Conservation (phyloP, 2,888 invertebrate genomes). For the Pomacea canaliculata region DNA sequence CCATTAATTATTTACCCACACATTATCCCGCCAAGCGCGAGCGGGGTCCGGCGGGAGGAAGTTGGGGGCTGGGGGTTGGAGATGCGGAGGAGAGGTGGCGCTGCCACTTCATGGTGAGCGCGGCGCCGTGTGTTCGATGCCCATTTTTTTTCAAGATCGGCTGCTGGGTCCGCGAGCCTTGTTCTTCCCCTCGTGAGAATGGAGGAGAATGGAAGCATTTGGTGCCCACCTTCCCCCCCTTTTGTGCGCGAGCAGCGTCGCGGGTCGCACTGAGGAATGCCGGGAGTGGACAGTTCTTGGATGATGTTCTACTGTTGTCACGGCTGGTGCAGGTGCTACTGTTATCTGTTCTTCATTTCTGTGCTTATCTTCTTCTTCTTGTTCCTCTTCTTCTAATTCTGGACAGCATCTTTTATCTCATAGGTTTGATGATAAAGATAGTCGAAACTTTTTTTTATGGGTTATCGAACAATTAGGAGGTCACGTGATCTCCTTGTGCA, state of each 20-base stretch:
- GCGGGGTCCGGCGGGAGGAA: not conserved
- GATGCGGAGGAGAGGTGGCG: not conserved
- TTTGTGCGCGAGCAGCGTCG: constrained; percentile 13
- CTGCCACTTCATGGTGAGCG: constrained; percentile 9
- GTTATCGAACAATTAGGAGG: too few species aligned
- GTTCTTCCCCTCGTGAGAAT: constrained; percentile 12
- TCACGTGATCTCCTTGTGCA: too few species aligned
- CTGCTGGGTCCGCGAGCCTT: not conserved
- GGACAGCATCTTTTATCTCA: too few species aligned
- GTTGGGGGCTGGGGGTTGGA: not conserved
- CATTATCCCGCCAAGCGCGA: constrained; percentile 17
- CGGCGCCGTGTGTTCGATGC: constrained; percentile 10
- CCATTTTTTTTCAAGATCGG: constrained; percentile 21
- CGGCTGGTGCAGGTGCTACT: too few species aligned
- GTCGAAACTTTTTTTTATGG: too few species aligned
- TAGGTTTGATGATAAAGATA: too few species aligned
- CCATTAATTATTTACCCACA: constrained; percentile 25
- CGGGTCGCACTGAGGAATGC: constrained; percentile 9
- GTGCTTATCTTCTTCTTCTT: too few species aligned
- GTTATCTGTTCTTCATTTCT: too few species aligned
- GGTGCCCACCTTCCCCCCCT: constrained; percentile 12
- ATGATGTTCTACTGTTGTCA: too few species aligned
- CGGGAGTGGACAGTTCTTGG: not conserved
- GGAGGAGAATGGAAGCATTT: constrained; percentile 21
- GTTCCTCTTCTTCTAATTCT: too few species aligned